phyloP scores from a whole-genome alignment of 2,888 invertebrate genomes.

The Melanargia galathea region DNA sequence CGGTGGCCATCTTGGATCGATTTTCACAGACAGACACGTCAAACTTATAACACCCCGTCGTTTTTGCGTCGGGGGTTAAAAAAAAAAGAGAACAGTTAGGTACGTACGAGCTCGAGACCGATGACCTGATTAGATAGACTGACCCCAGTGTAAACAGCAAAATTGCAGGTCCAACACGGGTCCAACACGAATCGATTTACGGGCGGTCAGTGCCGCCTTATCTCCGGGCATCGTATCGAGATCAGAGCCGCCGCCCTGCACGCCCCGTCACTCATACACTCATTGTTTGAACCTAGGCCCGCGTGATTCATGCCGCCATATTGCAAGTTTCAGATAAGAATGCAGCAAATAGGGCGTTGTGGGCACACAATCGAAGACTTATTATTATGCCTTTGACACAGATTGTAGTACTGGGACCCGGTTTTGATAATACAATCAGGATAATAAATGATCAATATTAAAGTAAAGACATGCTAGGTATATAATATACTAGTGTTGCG shows the following conservation, averaged over 20 bases:
- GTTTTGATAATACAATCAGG: constrained; percentile 23
- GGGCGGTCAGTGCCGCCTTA: constrained; percentile 59
- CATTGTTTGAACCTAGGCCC: constrained; percentile 70
- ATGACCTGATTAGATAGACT: constrained; percentile 68
- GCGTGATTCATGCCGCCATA: constrained; percentile 71
- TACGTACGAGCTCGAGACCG: constrained; percentile 30
- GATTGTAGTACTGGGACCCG: constrained; percentile 51
- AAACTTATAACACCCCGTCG: too few relatives aligned
- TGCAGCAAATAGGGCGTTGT: constrained; percentile 75
- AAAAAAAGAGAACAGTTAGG: constrained; percentile 15
- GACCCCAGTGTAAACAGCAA: constrained; percentile 69
- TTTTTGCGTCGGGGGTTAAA: too few relatives aligned
- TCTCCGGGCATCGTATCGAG: constrained; percentile 68
- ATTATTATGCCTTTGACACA: constrained; percentile 71
- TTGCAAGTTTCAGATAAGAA: constrained; percentile 73
- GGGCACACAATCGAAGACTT: constrained; percentile 64
- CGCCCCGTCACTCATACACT: constrained; percentile 71
- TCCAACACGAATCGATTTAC: constrained; percentile 75
- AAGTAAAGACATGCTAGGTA: background rate
- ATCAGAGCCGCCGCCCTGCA: constrained; percentile 70
- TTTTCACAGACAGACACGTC: too few relatives aligned
- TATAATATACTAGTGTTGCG: too few relatives aligned
- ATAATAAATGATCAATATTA: background rate
- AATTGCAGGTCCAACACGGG: constrained; percentile 71
- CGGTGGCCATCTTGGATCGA: too few relatives aligned